Conservation (phyloP, 37 sponge, comb jelly and placozoan species). For the Hexactinellida sp. region DNA sequence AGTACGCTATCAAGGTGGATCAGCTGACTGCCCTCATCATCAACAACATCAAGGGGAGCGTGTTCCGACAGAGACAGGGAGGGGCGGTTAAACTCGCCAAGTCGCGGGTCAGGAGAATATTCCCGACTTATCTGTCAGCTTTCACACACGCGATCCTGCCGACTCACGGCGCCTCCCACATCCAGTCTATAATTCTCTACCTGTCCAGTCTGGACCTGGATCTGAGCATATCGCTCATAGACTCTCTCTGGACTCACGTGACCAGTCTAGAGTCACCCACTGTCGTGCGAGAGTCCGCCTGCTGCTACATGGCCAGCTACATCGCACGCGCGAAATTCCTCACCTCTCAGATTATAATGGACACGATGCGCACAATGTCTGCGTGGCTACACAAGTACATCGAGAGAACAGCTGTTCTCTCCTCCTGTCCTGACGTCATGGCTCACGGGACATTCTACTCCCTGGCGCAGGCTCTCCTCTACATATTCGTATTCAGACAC, state of each 20-base stretch:
- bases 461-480: slow-evolving; percentile 58
- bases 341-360: background rate
- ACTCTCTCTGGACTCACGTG: background rate
- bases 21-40: background rate
- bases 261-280: background rate
- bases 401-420: background rate
- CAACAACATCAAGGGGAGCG: background rate
- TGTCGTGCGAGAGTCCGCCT: slow-evolving; percentile 36
- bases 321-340: slow-evolving; percentile 67
- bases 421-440: slow-evolving; percentile 23
- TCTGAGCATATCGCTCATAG: background rate
- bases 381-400: slow-evolving; percentile 2
- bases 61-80: background rate
- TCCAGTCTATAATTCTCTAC: slow-evolving; percentile 64
- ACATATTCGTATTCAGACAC: slow-evolving; percentile 62
- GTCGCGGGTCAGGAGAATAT: background rate
- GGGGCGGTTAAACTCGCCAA: background rate
- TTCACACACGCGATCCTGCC: slow-evolving; percentile 43
- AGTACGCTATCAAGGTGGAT: background rate
- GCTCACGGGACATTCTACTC: slow-evolving; percentile 53
- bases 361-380: background rate
- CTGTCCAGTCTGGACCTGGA: slow-evolving; percentile 40
- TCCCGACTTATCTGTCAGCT: slow-evolving; percentile 21
- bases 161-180: slow-evolving; percentile 57
- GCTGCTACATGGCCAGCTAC: slow-evolving; percentile 65